These are phyloP conservation scores for Leptopterna dolabrata DNA, from an alignment of 2,888 invertebrate species.

Conservation along the genomic window DNA sequence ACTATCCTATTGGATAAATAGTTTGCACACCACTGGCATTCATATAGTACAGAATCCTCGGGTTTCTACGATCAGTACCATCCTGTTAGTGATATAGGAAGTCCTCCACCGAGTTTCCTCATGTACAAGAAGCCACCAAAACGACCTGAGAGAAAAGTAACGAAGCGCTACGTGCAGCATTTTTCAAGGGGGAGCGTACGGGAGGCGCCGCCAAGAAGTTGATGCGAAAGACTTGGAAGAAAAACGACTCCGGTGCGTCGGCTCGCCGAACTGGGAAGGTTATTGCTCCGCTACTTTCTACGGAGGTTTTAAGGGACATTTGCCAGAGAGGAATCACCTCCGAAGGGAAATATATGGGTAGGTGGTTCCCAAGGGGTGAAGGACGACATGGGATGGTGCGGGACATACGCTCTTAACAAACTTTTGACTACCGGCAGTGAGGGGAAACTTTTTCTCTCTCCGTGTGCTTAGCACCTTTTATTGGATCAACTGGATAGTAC, in stretches of 20 bases:
- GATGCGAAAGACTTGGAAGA: background rate
- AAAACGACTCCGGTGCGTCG: background rate
- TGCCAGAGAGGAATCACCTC: background rate
- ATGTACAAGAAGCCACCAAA: background rate
- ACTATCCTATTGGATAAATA: too few relatives aligned
- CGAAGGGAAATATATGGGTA: slow-evolving; percentile 5
- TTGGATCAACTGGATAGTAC: background rate
- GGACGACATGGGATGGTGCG: background rate
- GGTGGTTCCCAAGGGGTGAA: background rate
- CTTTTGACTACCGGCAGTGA: background rate
- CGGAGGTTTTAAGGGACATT: slow-evolving; percentile 11
- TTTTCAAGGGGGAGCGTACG: background rate
- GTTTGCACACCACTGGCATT: too few relatives aligned
- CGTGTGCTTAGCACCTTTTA: background rate
- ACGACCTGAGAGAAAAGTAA: background rate
- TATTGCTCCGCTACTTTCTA: background rate
- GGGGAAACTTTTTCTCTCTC: background rate
- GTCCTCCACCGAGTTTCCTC: background rate
- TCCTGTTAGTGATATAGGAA: background rate
- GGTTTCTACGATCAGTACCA: too few relatives aligned
- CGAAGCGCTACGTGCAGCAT: slow-evolving; percentile 7
- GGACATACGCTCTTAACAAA: background rate
- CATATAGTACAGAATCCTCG: too few relatives aligned
- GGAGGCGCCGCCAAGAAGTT: slow-evolving; percentile 1
- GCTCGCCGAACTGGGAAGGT: slow-evolving; percentile 2